Percentiles rank a stretch among this genome's conserved stretches.
phyloP scores from a whole-genome alignment of 2,888 invertebrate species.

The Odontomyia ornata region DNA sequence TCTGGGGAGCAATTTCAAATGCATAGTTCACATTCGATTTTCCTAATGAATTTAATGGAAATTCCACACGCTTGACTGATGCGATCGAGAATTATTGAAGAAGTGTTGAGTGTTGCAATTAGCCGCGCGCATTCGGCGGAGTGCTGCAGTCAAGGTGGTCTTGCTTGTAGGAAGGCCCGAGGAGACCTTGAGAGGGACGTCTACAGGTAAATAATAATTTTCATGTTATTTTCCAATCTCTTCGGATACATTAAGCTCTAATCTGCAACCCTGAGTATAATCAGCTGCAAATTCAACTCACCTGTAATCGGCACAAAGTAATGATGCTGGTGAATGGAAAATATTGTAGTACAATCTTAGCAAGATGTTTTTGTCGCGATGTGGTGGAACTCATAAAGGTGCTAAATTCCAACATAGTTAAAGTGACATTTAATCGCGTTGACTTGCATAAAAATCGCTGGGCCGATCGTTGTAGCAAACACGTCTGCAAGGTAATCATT shows the following conservation, averaged over 20 bases:
- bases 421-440: conserved; percentile 36
- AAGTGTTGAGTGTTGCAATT: not conserved
- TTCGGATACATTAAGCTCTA: no score
- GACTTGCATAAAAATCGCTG: conserved; percentile 39
- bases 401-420: conserved; percentile 48
- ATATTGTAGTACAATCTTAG: no score
- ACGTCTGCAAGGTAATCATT: conserved; percentile 24
- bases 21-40: conserved; percentile 14
- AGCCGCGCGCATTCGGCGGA: not conserved
- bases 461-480: not conserved
- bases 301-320: no score
- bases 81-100: not conserved
- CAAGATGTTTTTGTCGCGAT: no score
- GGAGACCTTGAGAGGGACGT: no score
- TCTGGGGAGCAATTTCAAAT: not conserved
- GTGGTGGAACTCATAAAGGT: conserved; percentile 38
- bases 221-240: no score
- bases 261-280: no score
- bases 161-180: no score
- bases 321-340: no score
- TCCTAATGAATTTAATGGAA: conserved; percentile 17
- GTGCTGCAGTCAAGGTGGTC: not conserved
- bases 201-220: no score
- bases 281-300: no score
- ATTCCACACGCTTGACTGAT: not conserved